phyloP scores from a whole-genome alignment of 2,888 invertebrate genomes.

The Drosophila lutescens region DNA sequence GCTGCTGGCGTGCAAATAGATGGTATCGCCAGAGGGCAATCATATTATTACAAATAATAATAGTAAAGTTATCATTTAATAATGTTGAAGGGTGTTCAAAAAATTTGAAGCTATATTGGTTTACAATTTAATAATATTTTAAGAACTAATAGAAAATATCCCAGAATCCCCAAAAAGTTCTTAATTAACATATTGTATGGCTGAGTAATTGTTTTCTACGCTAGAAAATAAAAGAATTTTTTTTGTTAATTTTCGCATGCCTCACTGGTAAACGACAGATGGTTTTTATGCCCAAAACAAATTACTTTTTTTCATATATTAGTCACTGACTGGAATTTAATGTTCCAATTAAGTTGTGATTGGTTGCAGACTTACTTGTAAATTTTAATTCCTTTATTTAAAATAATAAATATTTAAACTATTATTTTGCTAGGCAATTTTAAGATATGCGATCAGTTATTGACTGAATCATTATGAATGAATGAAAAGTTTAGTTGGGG shows the following conservation, averaged over 20 bases:
- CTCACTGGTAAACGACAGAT: neutral
- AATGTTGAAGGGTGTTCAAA: neutral
- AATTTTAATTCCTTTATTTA: neutral
- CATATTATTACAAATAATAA: constrained; percentile 3
- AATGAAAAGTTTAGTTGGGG: neutral
- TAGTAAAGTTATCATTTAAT: neutral
- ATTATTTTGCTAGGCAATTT: neutral
- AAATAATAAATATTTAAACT: neutral
- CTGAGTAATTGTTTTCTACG: neutral
- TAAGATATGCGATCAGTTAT: neutral
- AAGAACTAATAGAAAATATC: too few species aligned
- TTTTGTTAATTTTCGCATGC: neutral
- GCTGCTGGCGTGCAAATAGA: constrained; percentile 13
- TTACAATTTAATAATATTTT: too few species aligned
- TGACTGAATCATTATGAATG: neutral
- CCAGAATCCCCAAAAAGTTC: too few species aligned
- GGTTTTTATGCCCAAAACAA: neutral
- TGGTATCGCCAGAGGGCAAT: constrained; percentile 2
- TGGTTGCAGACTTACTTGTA: neutral
- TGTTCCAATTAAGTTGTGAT: constrained; percentile 8
- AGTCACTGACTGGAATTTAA: constrained; percentile 19
- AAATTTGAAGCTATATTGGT: neutral
- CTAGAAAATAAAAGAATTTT: neutral
- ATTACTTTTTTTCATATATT: too few species aligned
- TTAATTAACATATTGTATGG: too few species aligned